Evolutionary conservation across 2,113 vertebrate species (phyloP), one percentile per base, ranked within the genome.

Genomic region (Microcebus murinus): DNA sequence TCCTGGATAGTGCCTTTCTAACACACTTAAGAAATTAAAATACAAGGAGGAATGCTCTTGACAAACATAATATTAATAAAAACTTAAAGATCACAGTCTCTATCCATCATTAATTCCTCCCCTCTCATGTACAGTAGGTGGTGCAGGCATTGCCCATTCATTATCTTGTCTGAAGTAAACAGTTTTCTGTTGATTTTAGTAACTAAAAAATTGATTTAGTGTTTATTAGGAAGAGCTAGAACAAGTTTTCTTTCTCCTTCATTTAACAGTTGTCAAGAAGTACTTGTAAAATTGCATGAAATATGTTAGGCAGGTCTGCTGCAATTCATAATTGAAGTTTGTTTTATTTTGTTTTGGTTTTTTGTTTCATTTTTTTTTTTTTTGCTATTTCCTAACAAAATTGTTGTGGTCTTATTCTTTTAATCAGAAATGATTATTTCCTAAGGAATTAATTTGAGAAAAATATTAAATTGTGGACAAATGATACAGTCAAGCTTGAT

Each of bases 181-280:
- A 0, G 15, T 0, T 23, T 55, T n/a, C 87, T 93, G 45, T 0
- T 93, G 2, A 1, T 65, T 80, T 85, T 68, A n/a, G 67, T 8
- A 15, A 65, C 20, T 52, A 45, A 81, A 94, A 93, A 92, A 77
- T 36, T 96, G 1, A 3, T 55, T 89, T 94, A 93, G 5, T n/a
- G 0, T 94, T 95, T n/a, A 0, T 94, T 95, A 82, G 23, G 11
- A 92, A 92, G 11, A 82, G 1, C 23, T 57, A 57, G 8, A 87
- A 15, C 68, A 3, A 18, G 2, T 91, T 97, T 96, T 79, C 31
- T 91, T 97, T 73, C 6, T 14, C 52, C 68, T 83, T 95, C 34
- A 85, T 97, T 97, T 97, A 96, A 71, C 12, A 91, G 29, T 94
- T 97, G 87, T 25, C 29, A 81, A 74, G 5, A 88, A 3, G 4